phyloP scores from a whole-genome alignment of 1,140 invertebrate genomes.

The Marisa cornuarietis region DNA sequence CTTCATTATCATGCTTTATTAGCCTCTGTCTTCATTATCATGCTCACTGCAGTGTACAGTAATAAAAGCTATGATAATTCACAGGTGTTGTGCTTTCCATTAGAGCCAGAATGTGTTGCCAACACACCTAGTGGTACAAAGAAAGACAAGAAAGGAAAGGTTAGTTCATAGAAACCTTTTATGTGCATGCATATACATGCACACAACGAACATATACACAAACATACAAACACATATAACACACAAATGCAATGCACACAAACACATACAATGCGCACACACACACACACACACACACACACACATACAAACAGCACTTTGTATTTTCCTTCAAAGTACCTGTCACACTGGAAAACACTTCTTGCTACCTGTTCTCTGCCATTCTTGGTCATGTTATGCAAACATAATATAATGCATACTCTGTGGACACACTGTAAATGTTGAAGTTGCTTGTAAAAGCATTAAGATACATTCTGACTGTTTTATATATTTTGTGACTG shows the following conservation, averaged over 20 bases:
- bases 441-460: too few relatives aligned
- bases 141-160: conserved; percentile 37
- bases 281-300: conserved; percentile 1
- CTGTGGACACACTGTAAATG: too few relatives aligned
- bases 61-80: too few relatives aligned
- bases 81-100: conserved; percentile 48
- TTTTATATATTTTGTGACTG: too few relatives aligned
- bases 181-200: not conserved
- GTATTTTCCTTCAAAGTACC: not conserved
- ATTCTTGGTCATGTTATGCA: too few relatives aligned
- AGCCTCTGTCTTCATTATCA: too few relatives aligned
- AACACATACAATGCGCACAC: not conserved
- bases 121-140: conserved; percentile 28
- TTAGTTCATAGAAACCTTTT: not conserved
- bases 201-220: not conserved
- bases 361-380: too few relatives aligned
- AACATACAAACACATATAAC: not conserved
- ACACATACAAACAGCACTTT: not conserved
- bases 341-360: not conserved
- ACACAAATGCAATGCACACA: not conserved
- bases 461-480: too few relatives aligned
- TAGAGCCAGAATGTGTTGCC: conserved; percentile 32
- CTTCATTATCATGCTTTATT: too few relatives aligned
- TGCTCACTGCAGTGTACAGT: too few relatives aligned
- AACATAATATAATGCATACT: too few relatives aligned